Base-by-base conservation (phyloP, 2,113 vertebrate species). In the Bufo bufo region DNA sequence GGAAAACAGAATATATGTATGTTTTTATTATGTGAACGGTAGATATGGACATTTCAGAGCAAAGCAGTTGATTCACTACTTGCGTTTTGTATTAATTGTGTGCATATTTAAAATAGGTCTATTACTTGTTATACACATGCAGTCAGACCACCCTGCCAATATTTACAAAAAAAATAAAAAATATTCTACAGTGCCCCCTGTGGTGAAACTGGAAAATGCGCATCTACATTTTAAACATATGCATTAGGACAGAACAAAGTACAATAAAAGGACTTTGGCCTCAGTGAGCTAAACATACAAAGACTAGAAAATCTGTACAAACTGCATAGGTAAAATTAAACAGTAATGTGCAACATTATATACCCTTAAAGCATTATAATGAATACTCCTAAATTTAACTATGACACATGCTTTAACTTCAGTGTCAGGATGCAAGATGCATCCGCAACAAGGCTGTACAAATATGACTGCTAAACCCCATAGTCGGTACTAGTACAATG, bases 291-390 rank as follows among this genome's bases (percentile, higher is more conserved):
- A 93, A 93, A 91, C 23, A 54, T 6, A 92, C 94, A 93, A 94
- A 91, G 94, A 94, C 92, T 91, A 82, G 93, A 90, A 93, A 89
- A 94, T 93, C 90, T 90, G 92, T 95, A 95, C 71, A 91, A 94
- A 95, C 93, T 96, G 95, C 95, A 96, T 96, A 96, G 95, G 93
- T 95, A 94, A 95, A 94, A 94, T 90, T 43, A 43, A 72, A 72
- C 11, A 93, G 89, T 82, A 94, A 94, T 95, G 95, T 96, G 95
- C 95, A 96, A 96, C 89, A 95, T 94, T 90, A 94, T 92, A 94
- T 93, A 93, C 93, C 91, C 91, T 94, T 95, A 94, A 96, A 96
- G 93, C 94, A 96, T 94, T 94, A 92, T 90, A 19, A 91, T 89
- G 91, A 75, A 58, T 2, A 12, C 13, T 20, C 9, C 10, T 59